Conservation (phyloP, 2,888 invertebrate genomes). For the Eilema depressum region DNA sequence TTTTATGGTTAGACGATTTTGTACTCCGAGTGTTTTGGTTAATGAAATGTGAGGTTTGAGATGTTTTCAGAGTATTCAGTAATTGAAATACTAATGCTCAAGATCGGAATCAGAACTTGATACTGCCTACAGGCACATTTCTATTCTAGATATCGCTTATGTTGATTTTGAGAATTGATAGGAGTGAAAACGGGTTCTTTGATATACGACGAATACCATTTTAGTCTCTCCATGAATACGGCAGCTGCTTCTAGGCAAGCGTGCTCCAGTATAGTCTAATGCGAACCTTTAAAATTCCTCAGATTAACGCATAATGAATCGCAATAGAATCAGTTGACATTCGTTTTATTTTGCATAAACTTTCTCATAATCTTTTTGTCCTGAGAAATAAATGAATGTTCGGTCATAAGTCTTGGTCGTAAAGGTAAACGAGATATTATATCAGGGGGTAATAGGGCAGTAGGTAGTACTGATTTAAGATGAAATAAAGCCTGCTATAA, state of each 20-base stretch:
- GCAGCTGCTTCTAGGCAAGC: not conserved
- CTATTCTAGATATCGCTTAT: no score
- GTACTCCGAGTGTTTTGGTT: not conserved
- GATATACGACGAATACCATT: not conserved
- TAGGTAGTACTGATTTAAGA: not conserved
- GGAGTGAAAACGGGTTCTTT: not conserved
- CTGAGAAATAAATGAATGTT: not conserved
- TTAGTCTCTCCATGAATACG: not conserved
- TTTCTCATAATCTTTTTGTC: not conserved
- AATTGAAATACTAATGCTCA: no score
- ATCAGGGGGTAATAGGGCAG: not conserved
- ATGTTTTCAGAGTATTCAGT: not conserved
- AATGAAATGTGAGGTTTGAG: not conserved
- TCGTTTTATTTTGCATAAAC: not conserved
- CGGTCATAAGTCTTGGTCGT: not conserved
- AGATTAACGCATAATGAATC: no score
- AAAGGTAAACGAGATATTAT: no score
- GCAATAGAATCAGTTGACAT: not conserved
- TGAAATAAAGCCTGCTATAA: not conserved
- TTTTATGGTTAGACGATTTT: conserved; percentile 28
- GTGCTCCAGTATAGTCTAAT: no score
- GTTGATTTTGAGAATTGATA: no score
- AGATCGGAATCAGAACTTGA: not conserved
- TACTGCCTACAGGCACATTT: no score
- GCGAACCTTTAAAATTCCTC: no score